Evolutionary conservation across 2,113 vertebrate genomes (phyloP).

Genomic region (Enhydra lutris): DNA sequence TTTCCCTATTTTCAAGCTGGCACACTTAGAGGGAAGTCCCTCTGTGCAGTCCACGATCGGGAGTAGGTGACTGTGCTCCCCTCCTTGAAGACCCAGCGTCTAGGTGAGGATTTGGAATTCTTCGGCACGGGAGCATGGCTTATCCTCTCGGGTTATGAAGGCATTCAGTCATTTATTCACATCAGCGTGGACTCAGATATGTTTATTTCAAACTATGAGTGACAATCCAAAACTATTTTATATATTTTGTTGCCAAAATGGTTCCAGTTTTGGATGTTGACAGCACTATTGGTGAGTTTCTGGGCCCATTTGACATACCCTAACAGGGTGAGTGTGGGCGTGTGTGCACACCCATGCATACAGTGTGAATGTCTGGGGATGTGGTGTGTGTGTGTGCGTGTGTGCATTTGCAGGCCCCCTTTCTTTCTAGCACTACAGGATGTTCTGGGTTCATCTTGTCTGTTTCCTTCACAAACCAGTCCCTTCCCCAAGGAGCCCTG

Average conservation of each 20-base stretch:
- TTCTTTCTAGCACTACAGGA: background rate
- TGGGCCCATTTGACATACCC: background rate
- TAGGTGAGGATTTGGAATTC: background rate
- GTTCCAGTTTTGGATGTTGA: too few species aligned
- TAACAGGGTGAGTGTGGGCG: background rate
- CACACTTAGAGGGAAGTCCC: background rate
- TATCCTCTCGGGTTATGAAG: background rate
- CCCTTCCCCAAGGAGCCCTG: background rate
- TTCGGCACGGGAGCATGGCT: too few species aligned
- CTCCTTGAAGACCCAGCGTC: rapidly evolving
- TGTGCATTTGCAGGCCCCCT: too few species aligned
- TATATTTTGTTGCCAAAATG: background rate
- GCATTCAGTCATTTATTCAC: background rate
- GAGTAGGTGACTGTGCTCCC: rapidly evolving
- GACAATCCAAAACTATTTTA: background rate
- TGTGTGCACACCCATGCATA: background rate
- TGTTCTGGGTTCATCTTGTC: too few species aligned
- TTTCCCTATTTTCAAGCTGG: rapidly evolving
- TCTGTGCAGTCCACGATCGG: background rate
- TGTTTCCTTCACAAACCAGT: background rate
- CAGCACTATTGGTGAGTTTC: background rate
- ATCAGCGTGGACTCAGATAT: background rate
- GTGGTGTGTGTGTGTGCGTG: background rate
- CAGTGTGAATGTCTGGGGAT: background rate
- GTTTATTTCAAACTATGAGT: background rate